Percentiles rank a stretch among this genome's conserved stretches.
Evolutionary conservation across 2,113 vertebrate genomes (phyloP).

Genomic region (Electrona antarctica): DNA sequence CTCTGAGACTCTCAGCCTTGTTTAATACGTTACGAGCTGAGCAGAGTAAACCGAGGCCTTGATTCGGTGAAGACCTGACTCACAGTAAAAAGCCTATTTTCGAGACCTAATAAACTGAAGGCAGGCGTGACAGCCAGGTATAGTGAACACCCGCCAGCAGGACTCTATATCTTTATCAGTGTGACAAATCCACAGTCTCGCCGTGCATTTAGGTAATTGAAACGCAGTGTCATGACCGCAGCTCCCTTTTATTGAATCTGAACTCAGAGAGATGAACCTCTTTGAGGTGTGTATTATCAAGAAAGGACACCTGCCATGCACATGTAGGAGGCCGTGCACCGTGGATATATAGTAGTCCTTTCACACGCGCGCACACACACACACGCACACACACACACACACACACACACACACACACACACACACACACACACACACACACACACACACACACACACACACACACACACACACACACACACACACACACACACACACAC

Average conservation of each 20-base stretch:
- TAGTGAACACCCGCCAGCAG: conserved; percentile 38
- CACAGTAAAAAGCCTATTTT: conserved; percentile 54
- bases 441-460: neutral
- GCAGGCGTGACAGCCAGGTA: conserved; percentile 51
- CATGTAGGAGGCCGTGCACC: neutral
- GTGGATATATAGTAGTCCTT: neutral
- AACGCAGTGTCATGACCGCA: conserved; percentile 35
- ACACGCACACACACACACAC: neutral
- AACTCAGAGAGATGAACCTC: conserved; percentile 20
- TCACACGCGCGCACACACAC: neutral
- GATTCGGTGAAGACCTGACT: conserved; percentile 44
- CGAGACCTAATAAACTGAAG: conserved; percentile 59
- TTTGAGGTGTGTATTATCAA: neutral
- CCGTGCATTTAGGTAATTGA: conserved; percentile 57
- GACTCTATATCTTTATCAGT: conserved; percentile 59
- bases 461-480: neutral
- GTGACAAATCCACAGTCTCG: conserved; percentile 55
- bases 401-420: neutral
- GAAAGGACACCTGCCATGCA: neutral
- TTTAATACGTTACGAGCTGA: conserved; percentile 49
- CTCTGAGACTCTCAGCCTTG: neutral
- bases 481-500: neutral
- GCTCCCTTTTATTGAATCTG: conserved; percentile 42
- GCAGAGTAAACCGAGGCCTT: conserved; percentile 52
- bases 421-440: neutral